Conservation (phyloP, 2,888 invertebrate species). For the Habroteleia sp. region DNA sequence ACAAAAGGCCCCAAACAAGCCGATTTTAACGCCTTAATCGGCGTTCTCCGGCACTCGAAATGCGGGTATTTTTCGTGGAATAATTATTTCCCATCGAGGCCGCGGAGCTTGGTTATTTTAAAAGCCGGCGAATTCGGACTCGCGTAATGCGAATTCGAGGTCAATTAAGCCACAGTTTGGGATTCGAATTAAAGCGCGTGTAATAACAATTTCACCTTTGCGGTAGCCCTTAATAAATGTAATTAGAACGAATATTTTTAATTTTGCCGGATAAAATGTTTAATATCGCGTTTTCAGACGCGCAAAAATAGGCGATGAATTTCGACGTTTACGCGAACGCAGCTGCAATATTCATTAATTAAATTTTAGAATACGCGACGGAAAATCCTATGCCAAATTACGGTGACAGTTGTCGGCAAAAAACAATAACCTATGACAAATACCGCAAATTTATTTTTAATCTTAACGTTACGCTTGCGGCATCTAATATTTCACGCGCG, state of each 20-base stretch:
- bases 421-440: too few species aligned
- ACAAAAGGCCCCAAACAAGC: neutral
- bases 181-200: conserved; percentile 4
- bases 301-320: too few species aligned
- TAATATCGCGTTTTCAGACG: neutral
- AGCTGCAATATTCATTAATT: neutral
- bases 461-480: too few species aligned
- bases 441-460: too few species aligned
- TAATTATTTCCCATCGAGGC: conserved; percentile 5
- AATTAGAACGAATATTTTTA: conserved; percentile 17
- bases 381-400: neutral
- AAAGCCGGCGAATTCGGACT: conserved; percentile 8
- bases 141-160: conserved; percentile 19
- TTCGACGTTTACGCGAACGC: too few species aligned
- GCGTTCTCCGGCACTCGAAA: neutral
- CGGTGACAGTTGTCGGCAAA: too few species aligned
- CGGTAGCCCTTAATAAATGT: conserved; percentile 2
- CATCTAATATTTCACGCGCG: too few species aligned
- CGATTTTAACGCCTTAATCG: conserved; percentile 11
- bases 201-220: conserved; percentile 5
- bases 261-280: neutral
- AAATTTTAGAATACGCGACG: neutral
- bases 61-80: neutral
- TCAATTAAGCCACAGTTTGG: conserved; percentile 13
- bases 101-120: conserved; percentile 3